Evolutionary conservation across 2,113 vertebrate species (phyloP), one percentile per base, ranked within the genome.

Genomic region (Ceyx margarethae): DNA sequence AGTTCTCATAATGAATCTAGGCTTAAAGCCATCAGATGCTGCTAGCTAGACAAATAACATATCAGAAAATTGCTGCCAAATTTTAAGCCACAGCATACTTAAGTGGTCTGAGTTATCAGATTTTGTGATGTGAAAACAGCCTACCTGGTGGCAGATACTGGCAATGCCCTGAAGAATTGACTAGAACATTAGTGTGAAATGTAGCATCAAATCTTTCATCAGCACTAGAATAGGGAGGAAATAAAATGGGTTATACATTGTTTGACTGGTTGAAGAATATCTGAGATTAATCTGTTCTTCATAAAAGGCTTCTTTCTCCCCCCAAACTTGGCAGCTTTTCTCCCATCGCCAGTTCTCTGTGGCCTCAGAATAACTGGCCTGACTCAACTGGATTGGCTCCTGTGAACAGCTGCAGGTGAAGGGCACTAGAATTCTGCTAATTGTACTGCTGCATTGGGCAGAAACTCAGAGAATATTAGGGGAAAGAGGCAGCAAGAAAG

Each of bases 171-270:
- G 98, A 97, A 54, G 98, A 97, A 86, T 98, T 98, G 93, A 99
- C 98, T 93, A 99, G 62, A 91, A 99, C 97, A 6, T 99, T 99
- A 93, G 99, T 99, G 90, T 98, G 98, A 97, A 98, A 99, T 2
- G 98, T 99, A 66, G 98, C 98, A 91, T 99, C 99, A 82, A 99
- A 99, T 45, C 98, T 97, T 95, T 99, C 99, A 71, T 99, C 99
- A 29, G 99, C 99, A 95, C 99, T 99, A 96, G 89, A 97, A 95
- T 43, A 43, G 84, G 50, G 58, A 67, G 73, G 60, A 87, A 93
- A 42, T 35, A 90, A 74, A 79, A 80, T 57, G 29, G 16, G 60
- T 94, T 92, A 93, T 46, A 54, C 29, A 15, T 11, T 85, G 15
- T 73, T 61, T 65, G 20, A 57, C 48, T 68, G 69, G 40, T 67